Base-by-base conservation (phyloP, 2,888 invertebrate species). In the Unio delphinus region DNA sequence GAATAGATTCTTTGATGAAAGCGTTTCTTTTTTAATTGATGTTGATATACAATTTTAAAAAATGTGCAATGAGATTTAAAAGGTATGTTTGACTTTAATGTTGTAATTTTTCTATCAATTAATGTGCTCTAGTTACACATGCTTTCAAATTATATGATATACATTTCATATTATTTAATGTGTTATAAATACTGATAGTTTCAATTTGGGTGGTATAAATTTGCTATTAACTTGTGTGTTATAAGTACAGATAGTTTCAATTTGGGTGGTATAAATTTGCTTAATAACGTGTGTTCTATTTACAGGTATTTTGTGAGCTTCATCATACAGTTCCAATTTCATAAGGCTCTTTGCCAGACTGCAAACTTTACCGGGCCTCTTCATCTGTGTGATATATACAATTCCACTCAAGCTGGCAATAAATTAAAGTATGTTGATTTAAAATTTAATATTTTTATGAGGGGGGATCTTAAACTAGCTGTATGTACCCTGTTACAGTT, bases 381-480 rank as follows among this genome's bases (percentile, higher is more conserved):
- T 57, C 95, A 97, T 91, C 95, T 95, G 87, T 98, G 98, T 89
- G 97, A 97, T 90, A 94, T 97, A 87, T 96, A 96, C 91, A 91
- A 95, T 63, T 95, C 94, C 84, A 94, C 94, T 61, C 94, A 94
- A 74, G 97, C 97, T 26, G 97, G 97, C 1, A 92, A 93, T 78
- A 92, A 95, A 76, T 90, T 97, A 8, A 94, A 93, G 97, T 96
- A 89, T 45, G 45, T 11, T 94, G 8, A 23, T 59, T 15, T 18
- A n/a, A 34, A 18, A 59, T 59, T 23, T 59, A 59, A 26, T 26
- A 4, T 59, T 18, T 59, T 3, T 58, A 5, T 4, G 20, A 3
- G 7, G 6, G 1, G n/a, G n/a, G n/a, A 11, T 45, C 11, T 11
- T 15, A 45, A 45, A 45, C 45, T 45, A 45, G 45, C 8, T 11